Evolutionary conservation across 1,140 invertebrate genomes (phyloP), one percentile per base, ranked within the genome.

Genomic region (Cherax quadricarinatus): DNA sequence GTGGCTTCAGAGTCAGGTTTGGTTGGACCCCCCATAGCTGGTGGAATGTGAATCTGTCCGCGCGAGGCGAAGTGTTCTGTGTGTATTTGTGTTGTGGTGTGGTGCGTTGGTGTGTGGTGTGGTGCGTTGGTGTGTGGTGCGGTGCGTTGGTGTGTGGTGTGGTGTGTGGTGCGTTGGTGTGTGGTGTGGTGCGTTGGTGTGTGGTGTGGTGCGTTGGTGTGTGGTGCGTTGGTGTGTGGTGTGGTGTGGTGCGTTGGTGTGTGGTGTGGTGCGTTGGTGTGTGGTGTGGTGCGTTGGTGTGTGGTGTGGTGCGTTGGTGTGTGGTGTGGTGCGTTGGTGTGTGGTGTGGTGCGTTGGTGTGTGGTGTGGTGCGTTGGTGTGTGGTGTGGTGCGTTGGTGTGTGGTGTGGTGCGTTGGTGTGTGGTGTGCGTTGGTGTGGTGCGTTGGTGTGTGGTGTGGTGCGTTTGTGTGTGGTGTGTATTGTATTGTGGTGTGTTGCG

Each of bases 11-110:
- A n/a, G n/a, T 75, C 21, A 6, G 70, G 70, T 24, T 5, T 75
- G 70, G 70, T 6, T 12, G 5, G 70, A 75, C 70, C 70, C 70
- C 70, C 70, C 70, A 75, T 30, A n/a, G 70, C 70, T 75, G n/a
- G 5, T 12, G 70, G 70, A 75, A 75, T 75, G 70, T 30, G 70
- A 75, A 75, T 75, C 70, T 75, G 70, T 75, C 70, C 24, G 70
- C 70, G 70, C 21, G 70, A 30, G 70, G n/a, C 24, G 24, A n/a
- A 30, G 66, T 16, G 57, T 7, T 57, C 12, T 7, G 53, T 57
- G 53, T 57, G 53, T 57, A 9, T 5, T 24, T 75, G 70, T 75
- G n/a, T 75, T 75, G 70, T 75, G 70, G n/a, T 30, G n/a, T 75
- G 70, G 30, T 75, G 70, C 24, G 70, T 75, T 75, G 70, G 21